Evolutionary conservation across 2,888 invertebrate genomes (phyloP).

Genomic region (Oithona nana): DNA sequence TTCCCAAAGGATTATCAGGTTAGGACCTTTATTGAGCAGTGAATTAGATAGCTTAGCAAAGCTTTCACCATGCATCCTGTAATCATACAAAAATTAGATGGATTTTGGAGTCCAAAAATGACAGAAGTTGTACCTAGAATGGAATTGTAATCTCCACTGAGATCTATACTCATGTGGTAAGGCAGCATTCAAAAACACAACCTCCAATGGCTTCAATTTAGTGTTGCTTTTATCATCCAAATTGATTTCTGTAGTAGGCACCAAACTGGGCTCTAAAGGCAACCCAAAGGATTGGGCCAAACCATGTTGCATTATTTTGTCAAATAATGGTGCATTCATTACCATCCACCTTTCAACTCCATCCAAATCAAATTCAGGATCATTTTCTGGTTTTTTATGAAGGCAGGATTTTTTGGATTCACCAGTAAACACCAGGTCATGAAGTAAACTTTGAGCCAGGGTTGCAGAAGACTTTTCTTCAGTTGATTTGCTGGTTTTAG

Average conservation of each 20-base stretch:
- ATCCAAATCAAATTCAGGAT: not conserved
- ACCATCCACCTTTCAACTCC: not conserved
- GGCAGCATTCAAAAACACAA: slow-evolving; percentile 57
- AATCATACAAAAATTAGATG: no score
- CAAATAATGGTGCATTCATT: not conserved
- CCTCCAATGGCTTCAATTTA: slow-evolving; percentile 44
- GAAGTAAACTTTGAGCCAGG: not conserved
- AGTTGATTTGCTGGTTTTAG: not conserved
- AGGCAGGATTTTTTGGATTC: not conserved
- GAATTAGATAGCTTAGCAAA: slow-evolving; percentile 51
- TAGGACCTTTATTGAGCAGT: slow-evolving; percentile 58
- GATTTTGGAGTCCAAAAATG: no score
- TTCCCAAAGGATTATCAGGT: slow-evolving; percentile 54
- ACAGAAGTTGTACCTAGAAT: slow-evolving; percentile 37
- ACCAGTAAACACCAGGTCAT: not conserved
- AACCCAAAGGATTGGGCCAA: not conserved
- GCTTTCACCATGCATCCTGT: slow-evolving; percentile 65
- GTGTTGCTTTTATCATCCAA: not conserved
- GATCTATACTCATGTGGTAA: slow-evolving; percentile 51
- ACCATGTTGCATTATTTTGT: not conserved
- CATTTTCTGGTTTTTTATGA: not conserved
- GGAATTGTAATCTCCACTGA: slow-evolving; percentile 72
- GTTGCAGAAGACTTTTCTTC: not conserved
- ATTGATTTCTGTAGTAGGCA: not conserved
- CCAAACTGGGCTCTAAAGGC: not conserved